Evolutionary conservation across 2,888 invertebrate species (phyloP), one percentile per base, ranked within the genome.

Genomic region (Drosophila nigricruria): DNA sequence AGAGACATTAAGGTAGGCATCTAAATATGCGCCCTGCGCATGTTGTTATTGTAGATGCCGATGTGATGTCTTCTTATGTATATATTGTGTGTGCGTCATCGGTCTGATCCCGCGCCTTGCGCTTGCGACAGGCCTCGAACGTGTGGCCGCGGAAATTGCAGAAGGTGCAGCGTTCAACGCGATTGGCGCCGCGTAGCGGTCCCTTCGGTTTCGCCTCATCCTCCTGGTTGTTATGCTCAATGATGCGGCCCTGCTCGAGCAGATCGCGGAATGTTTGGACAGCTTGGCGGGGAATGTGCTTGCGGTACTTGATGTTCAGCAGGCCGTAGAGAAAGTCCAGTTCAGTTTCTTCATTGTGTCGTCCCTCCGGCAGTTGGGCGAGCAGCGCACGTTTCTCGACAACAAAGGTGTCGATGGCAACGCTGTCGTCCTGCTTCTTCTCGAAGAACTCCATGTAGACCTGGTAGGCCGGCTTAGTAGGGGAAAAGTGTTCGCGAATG

Each of bases 391-490:
- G 85, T 64, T 92, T 90, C 56, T 87, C 85, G 4, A 91, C 91
- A 34, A 92, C 88, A 50, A 92, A 92, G 9, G 88, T 87, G 63
- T 92, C 92, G 50, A 92, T 92, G 59, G 80, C 77, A 0, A 75
- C 74, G n/a, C 6, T 4, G 25, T 90, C 88, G 0, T 67, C 79
- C 53, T 92, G 92, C 49, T 89, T 91, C 23, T 81, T 72, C 50
- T 91, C 88, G 63, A 91, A 91, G 65, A 92, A 87, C 79, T 92
- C 92, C 87, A 91, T 84, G 72, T 92, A 92, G 34, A 92, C 83
- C 77, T 92, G 92, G 56, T 92, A 92, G 16, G 89, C 73, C 23
- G 92, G 92, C 61, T 92, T 92, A 0, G 87, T 81, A 52, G 92
- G 92, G 40, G 92, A 91, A 60, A 92, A 92, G 69, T 92, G 91